A percentile compares a stretch with the other conserved stretches of the same genome.
These are phyloP conservation scores for Strigamia crassipes DNA, from an alignment of 2,888 invertebrate genomes.

Conservation along the genomic window DNA sequence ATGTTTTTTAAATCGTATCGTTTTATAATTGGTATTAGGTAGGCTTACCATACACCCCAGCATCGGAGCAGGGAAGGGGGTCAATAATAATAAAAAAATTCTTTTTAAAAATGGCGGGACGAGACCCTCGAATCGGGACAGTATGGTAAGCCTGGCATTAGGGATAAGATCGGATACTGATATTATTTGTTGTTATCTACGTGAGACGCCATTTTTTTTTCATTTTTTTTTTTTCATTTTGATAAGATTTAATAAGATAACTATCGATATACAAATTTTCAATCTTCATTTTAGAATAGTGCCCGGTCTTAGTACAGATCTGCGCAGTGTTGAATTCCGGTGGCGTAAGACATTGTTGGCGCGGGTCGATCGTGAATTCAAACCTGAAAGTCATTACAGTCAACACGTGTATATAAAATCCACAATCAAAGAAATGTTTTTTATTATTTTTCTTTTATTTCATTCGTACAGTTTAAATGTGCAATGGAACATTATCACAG, in stretches of 20 bases:
- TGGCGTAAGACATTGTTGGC: neutral
- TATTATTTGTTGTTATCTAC: neutral
- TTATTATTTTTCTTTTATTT: neutral
- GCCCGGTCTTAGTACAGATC: neutral
- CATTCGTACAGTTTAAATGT: slow-evolving; percentile 24
- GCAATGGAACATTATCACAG: slow-evolving; percentile 18
- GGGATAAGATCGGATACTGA: neutral
- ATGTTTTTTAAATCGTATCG: neutral
- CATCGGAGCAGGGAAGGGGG: no score
- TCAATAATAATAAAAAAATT: no score
- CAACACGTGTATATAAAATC: slow-evolving; percentile 9
- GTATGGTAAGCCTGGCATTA: no score
- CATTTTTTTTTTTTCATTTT: no score
- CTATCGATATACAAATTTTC: neutral
- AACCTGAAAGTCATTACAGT: neutral
- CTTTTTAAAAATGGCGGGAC: no score
- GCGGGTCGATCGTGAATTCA: neutral
- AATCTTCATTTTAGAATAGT: neutral
- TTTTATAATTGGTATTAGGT: neutral
- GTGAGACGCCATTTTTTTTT: neutral
- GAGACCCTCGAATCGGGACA: no score
- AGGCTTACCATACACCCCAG: no score
- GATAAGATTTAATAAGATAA: no score
- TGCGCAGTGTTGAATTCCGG: neutral
- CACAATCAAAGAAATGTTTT: slow-evolving; percentile 2